Conservation (phyloP, 2,797 vertebrate species). For the Phoeniculus purpureus region DNA sequence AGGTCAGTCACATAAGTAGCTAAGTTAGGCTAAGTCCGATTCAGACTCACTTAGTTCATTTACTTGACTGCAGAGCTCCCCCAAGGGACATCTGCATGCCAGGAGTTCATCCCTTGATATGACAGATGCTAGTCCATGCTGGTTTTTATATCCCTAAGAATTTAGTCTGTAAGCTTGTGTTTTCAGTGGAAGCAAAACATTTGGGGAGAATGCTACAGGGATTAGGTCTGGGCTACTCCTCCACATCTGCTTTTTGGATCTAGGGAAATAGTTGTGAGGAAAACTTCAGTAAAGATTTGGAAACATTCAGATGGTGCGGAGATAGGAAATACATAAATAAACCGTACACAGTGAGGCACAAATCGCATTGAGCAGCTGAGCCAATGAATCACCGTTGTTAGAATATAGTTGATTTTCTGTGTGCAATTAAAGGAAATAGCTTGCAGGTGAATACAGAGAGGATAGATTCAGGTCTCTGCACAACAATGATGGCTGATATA, state of each 20-base stretch:
- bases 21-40: not conserved
- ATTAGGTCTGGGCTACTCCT: conserved; percentile 14
- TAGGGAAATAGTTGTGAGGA: not conserved
- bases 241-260: not conserved
- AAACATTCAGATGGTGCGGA: conserved; percentile 30
- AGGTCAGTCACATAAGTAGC: not conserved
- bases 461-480: conserved; percentile 47
- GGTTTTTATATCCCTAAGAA: not conserved
- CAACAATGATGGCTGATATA: conserved; percentile 47
- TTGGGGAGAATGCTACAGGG: not conserved
- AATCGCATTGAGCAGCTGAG: conserved; percentile 55
- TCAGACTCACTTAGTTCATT: not conserved
- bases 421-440: conserved; percentile 63
- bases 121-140: conserved; percentile 5
- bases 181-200: conserved; percentile 34
- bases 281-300: not conserved
- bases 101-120: not conserved
- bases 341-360: conserved; percentile 12
- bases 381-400: conserved; percentile 60
- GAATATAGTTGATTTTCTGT: conserved; percentile 64
- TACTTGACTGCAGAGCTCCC: conserved; percentile 22
- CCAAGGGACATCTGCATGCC: not conserved
- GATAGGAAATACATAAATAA: conserved; percentile 38
- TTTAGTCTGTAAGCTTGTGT: not conserved
- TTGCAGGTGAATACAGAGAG: conserved; percentile 60